Conservation (phyloP, 2,888 invertebrate genomes). For the Holacanthella duospinosa region DNA sequence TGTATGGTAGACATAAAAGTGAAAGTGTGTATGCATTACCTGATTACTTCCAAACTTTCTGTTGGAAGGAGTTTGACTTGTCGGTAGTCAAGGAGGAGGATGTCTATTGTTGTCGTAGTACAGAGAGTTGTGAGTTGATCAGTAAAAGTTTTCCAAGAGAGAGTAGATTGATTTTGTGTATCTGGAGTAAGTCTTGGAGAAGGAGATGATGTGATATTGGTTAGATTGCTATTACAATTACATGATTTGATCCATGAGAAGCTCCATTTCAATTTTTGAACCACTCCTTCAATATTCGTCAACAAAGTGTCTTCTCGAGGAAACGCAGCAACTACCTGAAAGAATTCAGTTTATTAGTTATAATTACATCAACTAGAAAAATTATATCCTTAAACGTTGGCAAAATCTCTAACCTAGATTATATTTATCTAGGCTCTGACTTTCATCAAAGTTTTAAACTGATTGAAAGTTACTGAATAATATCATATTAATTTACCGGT, state of each 20-base stretch:
- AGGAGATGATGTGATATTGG: background rate
- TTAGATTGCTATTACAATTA: background rate
- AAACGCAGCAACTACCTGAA: conserved; percentile 24
- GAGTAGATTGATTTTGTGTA: background rate
- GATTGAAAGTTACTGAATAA: no score
- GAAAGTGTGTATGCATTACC: conserved; percentile 25
- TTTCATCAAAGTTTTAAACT: no score
- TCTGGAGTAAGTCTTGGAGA: background rate
- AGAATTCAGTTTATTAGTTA: no score
- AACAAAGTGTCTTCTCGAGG: conserved; percentile 30
- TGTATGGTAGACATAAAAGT: no score
- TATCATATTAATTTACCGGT: no score
- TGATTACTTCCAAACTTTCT: conserved; percentile 31
- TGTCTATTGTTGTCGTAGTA: conserved; percentile 20
- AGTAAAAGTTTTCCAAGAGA: background rate
- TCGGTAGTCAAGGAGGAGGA: conserved; percentile 36
- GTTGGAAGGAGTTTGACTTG: conserved; percentile 33
- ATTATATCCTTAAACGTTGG: no score
- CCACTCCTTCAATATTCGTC: conserved; percentile 25
- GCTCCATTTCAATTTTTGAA: conserved; percentile 30
- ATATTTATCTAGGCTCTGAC: no score
- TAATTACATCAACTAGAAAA: no score
- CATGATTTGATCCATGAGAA: conserved; percentile 23
- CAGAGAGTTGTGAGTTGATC: background rate
- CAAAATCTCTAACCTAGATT: no score